Base-by-base conservation (phyloP, 2,888 invertebrate genomes). In the Trissolcus brochymenae region DNA sequence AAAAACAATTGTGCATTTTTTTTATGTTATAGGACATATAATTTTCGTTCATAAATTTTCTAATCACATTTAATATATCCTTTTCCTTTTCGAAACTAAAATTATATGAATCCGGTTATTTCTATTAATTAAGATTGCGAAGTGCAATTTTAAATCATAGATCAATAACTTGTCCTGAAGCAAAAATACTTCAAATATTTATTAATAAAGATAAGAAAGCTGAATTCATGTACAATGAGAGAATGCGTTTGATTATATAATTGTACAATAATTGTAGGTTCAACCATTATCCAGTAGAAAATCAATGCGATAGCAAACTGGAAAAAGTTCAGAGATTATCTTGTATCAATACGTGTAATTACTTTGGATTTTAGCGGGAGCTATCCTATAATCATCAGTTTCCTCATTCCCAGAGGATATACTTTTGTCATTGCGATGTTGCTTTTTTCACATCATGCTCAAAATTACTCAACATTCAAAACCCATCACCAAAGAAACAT, bases 331-430 rank as follows among this genome's bases (percentile, higher is more conserved):
- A 7, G n/a, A 65, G 55, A 65, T 65, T 49, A 65, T 65, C 65
- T 46, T 55, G 40, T 49, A 65, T 56, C 40, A 56, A 65, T 65
- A 65, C 46, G 46, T 50, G 56, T 66, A 66, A 66, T 57, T 66
- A 19, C 35, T 4, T 40, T 14, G 66, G 51, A 29, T 66, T 66
- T 53, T 41, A 59, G 51, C 13, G 51, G 51, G 16, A 57, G 57
- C 25, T 66, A 50, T 66, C 49, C 43, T 59, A 50, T 43, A 57
- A 67, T 59, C 59, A 67, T 53, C 35, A 35, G 35, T 40, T 51
- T 53, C 59, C 59, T 21, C 53, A 59, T 67, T 67, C 57, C 29
- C 59, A 57, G 57, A 67, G 57, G 57, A 67, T 59, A 57, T 59
- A 43, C 43, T 67, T 50, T 53, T 51, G 59, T 67, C 53, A 56